Conservation (phyloP, 2,888 invertebrate genomes). For the Netelia fuscicornis region DNA sequence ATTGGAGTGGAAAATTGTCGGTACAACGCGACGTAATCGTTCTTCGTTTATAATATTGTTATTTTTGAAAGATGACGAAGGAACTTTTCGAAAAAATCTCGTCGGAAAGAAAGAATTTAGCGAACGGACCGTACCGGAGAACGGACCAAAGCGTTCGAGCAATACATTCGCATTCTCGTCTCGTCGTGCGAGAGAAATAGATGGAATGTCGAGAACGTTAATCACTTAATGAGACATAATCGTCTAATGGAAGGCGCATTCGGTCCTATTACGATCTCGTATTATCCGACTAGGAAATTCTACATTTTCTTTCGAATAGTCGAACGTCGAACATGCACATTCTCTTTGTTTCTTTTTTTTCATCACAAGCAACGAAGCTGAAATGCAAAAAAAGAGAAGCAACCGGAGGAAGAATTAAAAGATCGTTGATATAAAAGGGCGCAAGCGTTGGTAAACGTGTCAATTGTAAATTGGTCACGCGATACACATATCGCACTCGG, state of each 20-base stretch:
- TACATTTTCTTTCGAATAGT: not conserved
- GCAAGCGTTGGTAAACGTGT: not conserved
- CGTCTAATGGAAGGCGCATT: slow-evolving; percentile 76
- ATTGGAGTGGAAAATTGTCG: not conserved
- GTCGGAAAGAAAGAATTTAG: not conserved
- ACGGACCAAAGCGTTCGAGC: not conserved
- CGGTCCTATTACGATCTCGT: slow-evolving; percentile 26
- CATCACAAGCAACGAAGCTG: not conserved
- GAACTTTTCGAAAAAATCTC: not conserved
- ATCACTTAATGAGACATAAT: slow-evolving; percentile 80
- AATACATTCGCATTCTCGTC: slow-evolving; percentile 43
- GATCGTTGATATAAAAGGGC: slow-evolving; percentile 10
- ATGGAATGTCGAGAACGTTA: slow-evolving; percentile 79
- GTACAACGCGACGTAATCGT: no score
- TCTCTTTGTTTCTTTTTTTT: not conserved
- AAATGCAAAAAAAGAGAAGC: not conserved
- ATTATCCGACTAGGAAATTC: slow-evolving; percentile 18
- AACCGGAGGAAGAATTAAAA: not conserved
- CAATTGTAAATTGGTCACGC: slow-evolving; percentile 32
- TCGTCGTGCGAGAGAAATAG: slow-evolving; percentile 48
- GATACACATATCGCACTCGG: slow-evolving; percentile 4
- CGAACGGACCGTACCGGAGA: not conserved
- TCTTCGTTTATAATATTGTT: no score
- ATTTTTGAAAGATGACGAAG: no score
- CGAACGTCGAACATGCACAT: not conserved